Base-by-base conservation (phyloP, 2,113 vertebrate species). In the Pollachius pollachius region DNA sequence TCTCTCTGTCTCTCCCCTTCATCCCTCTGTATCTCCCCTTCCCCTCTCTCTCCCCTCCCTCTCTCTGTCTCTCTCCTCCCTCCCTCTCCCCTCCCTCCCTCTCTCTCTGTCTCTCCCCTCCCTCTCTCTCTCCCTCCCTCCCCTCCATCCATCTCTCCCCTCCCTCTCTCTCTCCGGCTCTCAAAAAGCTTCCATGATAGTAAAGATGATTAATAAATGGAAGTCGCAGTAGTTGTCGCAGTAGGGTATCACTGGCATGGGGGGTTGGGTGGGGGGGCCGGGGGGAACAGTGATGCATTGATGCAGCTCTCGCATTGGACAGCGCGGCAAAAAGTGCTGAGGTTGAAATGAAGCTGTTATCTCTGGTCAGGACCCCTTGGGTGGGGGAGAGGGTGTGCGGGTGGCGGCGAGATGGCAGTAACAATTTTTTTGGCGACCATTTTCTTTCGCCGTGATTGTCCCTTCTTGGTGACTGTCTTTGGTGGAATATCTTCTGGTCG, bases 321-420 rank as follows among this genome's bases (percentile, higher is more conserved):
- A 78, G 84, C 77, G 84, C 81, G 74, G 85, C 76, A 79, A 89
- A 48, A 89, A 88, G 84, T 90, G 89, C 87, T 89, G 89, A 89
- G 87, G 85, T 76, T 84, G 85, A 81, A 88, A 87, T 86, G 74
- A 89, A 90, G 87, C 84, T 62, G 87, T 88, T 89, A 89, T 87
- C 85, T 89, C 78, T 85, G 83, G 84, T 87, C 80, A 80, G 85
- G 84, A 85, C 85, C 87, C 82, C 85, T 62, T 11, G 37, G 34
- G 84, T 78, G 75, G 82, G 82, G 86, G 74, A 61, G 84, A 72
- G 70, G 80, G 73, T 63, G 80, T 72, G 77, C 80, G 84, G 17
- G 54, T 15, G 54, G 54, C 11, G 41, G 41, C 41, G 9, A 48
- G 41, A 48, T 48, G 41, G 41, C 41, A 48, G 41, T 9, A 1